A percentile compares a stretch with the other conserved stretches of the same genome.
Evolutionary conservation across 2,113 vertebrate species (phyloP).

Genomic region (Osmerus eperlanus): DNA sequence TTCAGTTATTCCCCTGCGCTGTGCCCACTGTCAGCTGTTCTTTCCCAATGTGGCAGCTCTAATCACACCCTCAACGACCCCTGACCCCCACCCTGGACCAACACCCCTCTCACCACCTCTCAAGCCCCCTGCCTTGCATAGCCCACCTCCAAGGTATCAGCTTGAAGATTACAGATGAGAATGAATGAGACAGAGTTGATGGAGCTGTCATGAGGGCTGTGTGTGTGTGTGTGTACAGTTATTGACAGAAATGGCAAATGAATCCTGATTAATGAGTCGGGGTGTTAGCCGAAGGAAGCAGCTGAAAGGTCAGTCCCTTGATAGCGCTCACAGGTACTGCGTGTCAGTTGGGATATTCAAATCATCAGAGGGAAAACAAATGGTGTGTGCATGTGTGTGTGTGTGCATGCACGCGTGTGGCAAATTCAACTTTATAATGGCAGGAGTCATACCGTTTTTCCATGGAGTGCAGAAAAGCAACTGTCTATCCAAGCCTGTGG

Average conservation of each 20-base stretch:
- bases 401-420: not conserved
- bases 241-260: not conserved
- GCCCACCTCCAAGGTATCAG: not conserved
- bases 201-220: not conserved
- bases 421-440: no score
- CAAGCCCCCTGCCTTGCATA: not conserved
- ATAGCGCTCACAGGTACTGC: not conserved
- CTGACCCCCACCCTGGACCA: not conserved
- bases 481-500: not conserved
- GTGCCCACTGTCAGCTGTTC: slow-evolving; percentile 11
- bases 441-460: no score
- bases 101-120: not conserved
- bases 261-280: slow-evolving; percentile 3
- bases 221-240: not conserved
- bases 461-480: no score
- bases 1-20: not conserved
- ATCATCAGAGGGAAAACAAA: not conserved
- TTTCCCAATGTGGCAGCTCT: slow-evolving; percentile 1
- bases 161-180: not conserved
- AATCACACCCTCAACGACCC: not conserved
- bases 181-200: not conserved
- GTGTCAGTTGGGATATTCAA: slow-evolving; percentile 9
- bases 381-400: not conserved
- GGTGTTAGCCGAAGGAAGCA: not conserved
- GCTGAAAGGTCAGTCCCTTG: slow-evolving; percentile 1